phyloP scores from a whole-genome alignment of 2,797 vertebrate species.

The Crotalus adamanteus region DNA sequence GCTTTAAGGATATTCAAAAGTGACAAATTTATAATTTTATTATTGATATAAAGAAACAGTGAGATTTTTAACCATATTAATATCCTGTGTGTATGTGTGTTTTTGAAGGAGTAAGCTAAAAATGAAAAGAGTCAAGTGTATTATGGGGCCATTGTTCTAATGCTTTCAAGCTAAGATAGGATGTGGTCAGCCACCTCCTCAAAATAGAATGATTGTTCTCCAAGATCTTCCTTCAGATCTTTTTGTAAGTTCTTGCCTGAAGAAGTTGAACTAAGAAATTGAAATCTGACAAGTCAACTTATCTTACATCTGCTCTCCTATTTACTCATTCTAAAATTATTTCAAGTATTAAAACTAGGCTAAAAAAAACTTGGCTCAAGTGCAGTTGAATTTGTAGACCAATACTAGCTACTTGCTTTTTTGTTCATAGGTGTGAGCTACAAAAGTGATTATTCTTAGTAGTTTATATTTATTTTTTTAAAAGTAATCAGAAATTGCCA shows the following conservation, averaged over 20 bases:
- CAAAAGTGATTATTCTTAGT: background rate
- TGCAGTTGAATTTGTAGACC: background rate
- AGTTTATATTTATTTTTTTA: background rate
- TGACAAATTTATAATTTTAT: background rate
- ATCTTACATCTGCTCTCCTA: background rate
- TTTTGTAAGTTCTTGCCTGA: background rate
- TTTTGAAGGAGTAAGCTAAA: background rate
- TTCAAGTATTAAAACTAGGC: background rate
- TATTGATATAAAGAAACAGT: background rate
- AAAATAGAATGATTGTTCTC: constrained; percentile 81
- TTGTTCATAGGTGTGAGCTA: background rate
- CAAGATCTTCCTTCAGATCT: constrained; percentile 67
- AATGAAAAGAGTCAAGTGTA: constrained; percentile 81
- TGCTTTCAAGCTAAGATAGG: constrained; percentile 75
- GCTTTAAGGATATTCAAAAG: background rate
- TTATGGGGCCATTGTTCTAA: constrained; percentile 77
- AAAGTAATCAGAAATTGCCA: background rate
- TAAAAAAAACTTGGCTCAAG: background rate
- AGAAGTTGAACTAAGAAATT: background rate
- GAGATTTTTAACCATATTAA: background rate
- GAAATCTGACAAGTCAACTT: background rate
- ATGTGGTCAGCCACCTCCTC: constrained; percentile 78
- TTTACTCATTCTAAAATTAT: background rate
- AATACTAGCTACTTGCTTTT: background rate
- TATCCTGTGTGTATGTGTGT: background rate